phyloP scores from a whole-genome alignment of 1,140 invertebrate genomes.

The Subanguina moxae region DNA sequence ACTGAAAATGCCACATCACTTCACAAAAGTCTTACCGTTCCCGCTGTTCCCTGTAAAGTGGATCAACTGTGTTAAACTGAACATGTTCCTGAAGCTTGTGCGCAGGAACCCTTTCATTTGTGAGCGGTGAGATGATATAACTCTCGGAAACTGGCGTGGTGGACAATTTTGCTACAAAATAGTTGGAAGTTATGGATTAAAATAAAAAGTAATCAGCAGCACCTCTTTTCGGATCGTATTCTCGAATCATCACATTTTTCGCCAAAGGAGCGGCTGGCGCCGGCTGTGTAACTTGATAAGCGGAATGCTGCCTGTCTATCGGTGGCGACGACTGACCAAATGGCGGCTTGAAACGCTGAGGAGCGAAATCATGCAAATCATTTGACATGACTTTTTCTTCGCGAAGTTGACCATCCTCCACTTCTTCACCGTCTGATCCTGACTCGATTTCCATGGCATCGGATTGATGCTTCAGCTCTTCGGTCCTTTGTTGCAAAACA shows the following conservation, averaged over 20 bases:
- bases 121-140: conserved; percentile 92
- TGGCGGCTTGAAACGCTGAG: no score
- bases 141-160: conserved; percentile 71
- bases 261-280: conserved; percentile 68
- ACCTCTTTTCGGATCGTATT: no score
- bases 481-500: conserved; percentile 41
- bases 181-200: no score
- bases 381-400: background rate
- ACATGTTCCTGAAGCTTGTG: conserved; percentile 94
- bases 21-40: conserved; percentile 68
- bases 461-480: conserved; percentile 39
- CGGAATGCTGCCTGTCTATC: conserved; percentile 13
- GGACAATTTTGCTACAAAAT: conserved; percentile 50
- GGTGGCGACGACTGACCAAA: background rate
- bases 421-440: conserved; percentile 45
- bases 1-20: conserved; percentile 4
- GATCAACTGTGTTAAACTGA: conserved; percentile 90
- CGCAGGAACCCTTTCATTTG: conserved; percentile 90
- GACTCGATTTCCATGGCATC: conserved; percentile 49
- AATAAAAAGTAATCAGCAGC: no score
- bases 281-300: conserved; percentile 68
- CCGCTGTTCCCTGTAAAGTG: conserved; percentile 91
- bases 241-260: conserved; percentile 83
- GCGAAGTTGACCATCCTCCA: conserved; percentile 12
- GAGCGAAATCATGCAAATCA: no score